phyloP scores from a whole-genome alignment of 2,888 invertebrate species.

The Agrilus mali region DNA sequence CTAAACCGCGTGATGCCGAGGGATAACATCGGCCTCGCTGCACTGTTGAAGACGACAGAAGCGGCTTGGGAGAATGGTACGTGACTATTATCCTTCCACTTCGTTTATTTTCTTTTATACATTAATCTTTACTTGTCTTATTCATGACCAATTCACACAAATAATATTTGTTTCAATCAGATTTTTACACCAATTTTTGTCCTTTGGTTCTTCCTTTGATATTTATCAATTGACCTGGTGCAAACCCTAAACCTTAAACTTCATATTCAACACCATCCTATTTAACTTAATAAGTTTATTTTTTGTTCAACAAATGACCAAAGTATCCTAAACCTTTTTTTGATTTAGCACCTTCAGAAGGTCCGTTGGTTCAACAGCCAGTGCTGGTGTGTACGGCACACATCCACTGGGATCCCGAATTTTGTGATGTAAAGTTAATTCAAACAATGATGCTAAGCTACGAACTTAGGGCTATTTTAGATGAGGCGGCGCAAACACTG shows the following conservation, averaged over 20 bases:
- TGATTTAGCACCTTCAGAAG: slow-evolving; percentile 48
- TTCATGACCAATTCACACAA: neutral
- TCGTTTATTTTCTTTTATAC: neutral
- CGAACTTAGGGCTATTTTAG: slow-evolving; percentile 78
- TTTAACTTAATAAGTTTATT: no score
- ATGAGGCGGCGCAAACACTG: slow-evolving; percentile 72
- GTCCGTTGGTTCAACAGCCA: slow-evolving; percentile 66
- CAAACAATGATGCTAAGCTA: slow-evolving; percentile 99
- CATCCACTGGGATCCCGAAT: slow-evolving; percentile 99
- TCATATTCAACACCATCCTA: no score
- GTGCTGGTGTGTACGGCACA: slow-evolving; percentile 96
- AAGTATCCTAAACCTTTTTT: neutral
- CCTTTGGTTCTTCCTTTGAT: no score
- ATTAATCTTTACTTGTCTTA: neutral
- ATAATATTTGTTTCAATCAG: neutral
- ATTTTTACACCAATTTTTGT: neutral
- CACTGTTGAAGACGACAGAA: slow-evolving; percentile 87
- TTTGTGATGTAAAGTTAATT: slow-evolving; percentile 97
- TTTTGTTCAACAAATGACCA: no score
- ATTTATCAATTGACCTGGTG: no score
- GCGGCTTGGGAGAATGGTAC: slow-evolving; percentile 84
- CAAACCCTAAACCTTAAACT: no score
- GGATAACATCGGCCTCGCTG: slow-evolving; percentile 96
- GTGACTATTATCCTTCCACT: slow-evolving; percentile 15
- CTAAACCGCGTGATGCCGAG: slow-evolving; percentile 97